Base-by-base conservation (phyloP, 2,888 invertebrate species). In the Chalcosyrphus nemorum region DNA sequence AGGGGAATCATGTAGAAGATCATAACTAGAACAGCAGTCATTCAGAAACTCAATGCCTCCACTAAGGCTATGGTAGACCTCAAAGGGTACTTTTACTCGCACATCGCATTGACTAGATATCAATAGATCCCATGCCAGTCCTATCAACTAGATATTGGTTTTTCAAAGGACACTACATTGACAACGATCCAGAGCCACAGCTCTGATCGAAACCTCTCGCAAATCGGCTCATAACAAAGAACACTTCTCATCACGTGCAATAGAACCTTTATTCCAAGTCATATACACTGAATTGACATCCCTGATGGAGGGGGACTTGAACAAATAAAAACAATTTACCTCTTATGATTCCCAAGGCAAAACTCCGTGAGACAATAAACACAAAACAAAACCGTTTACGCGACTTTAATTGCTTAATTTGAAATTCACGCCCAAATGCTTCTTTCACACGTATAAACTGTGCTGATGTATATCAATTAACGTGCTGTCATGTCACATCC, bases 391-490 rank as follows among this genome's bases (percentile, higher is more conserved):
- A 13, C 24, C 35, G 35, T 50, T 65, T 32, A 29, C 29, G 11
- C n/a, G 50, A 65, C 50, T 32, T 35, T 11, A 47, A 35, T 50
- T 47, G 32, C 21, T 32, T 50, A 50, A 35, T 65, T 50, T 50
- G 5, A 35, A 65, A 35, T 35, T 15, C 50, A 65, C 50, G 9
- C 35, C 2, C 29, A 35, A 43, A 54, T 15, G 15, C 15, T 32
- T 54, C 4, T 15, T 13, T 15, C 9, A 24, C 24, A 24, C 24
- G 4, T 24, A 24, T 6, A 43, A 13, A 43, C 5, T 13, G 43
- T 9, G 15, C 11, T 3, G 1, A 43, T 21, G 19, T 27, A 4
- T 45, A 65, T 70, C 70, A 57, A 57, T 70, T 70, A 47, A 57
- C 29, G 27, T 17, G 29, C 45, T 47, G 70, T 56, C 57, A 35